These are phyloP conservation scores for Oryzias celebensis DNA, from an alignment of 2,113 vertebrate species.

Conservation along the genomic window DNA sequence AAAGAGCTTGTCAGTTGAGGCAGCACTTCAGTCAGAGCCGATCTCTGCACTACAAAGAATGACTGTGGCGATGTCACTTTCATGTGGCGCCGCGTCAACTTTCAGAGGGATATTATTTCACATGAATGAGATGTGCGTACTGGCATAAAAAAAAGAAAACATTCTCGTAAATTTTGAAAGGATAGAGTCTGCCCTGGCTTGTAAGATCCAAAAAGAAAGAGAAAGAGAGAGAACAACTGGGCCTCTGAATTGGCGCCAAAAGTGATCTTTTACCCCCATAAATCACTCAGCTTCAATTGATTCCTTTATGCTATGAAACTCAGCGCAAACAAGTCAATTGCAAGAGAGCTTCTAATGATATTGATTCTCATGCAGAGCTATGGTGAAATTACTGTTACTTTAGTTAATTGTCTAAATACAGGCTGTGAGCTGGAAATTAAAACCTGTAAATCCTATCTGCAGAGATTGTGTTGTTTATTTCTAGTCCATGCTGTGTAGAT, in stretches of 20 bases:
- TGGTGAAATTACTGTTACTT: conserved; percentile 47
- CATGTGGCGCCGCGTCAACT: conserved; percentile 59
- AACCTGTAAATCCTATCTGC: conserved; percentile 26
- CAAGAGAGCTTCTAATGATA: conserved; percentile 38
- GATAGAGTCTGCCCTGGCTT: conserved; percentile 66
- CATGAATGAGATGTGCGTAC: conserved; percentile 67
- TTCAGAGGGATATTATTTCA: conserved; percentile 69
- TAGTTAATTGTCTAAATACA: conserved; percentile 57
- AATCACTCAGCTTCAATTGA: conserved; percentile 65
- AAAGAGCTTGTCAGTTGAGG: conserved; percentile 41
- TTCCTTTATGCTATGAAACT: conserved; percentile 55
- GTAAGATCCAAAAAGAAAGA: conserved; percentile 58
- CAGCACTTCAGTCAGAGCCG: conserved; percentile 55
- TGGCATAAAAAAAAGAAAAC: conserved; percentile 65
- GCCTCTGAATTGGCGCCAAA: conserved; percentile 56
- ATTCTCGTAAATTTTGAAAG: conserved; percentile 70
- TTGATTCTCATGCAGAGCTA: conserved; percentile 48
- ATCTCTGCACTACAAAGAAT: conserved; percentile 54
- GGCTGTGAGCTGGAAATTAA: conserved; percentile 51
- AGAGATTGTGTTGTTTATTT: conserved; percentile 22
- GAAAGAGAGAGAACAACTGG: conserved; percentile 38
- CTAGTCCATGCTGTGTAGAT: conserved; percentile 3
- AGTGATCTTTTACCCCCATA: conserved; percentile 55
- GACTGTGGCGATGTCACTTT: conserved; percentile 61
- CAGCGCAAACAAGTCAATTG: conserved; percentile 40